These are phyloP conservation scores for Crotalus viridis DNA, from an alignment of 2,113 vertebrate genomes.

Conservation along the genomic window DNA sequence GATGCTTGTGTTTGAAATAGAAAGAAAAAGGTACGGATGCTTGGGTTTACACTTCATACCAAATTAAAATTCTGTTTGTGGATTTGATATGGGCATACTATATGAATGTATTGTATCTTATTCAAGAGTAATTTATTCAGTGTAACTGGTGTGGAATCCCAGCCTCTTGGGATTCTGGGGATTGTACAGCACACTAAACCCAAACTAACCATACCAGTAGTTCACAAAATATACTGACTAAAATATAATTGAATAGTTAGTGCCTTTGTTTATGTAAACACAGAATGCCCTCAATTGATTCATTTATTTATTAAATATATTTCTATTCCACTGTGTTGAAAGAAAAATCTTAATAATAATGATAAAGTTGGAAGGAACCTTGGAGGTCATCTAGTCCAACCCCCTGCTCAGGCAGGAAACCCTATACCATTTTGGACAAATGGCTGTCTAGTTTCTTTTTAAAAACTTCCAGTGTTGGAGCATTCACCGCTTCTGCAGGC, in stretches of 20 bases:
- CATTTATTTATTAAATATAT: background rate
- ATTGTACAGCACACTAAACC: background rate
- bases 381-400: too few species aligned
- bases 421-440: too few species aligned
- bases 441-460: too few species aligned
- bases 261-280: background rate
- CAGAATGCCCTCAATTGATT: background rate
- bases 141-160: background rate
- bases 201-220: background rate
- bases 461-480: too few species aligned
- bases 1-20: background rate
- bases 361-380: too few species aligned
- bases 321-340: background rate
- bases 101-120: background rate
- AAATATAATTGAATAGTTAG: background rate
- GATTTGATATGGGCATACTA: background rate
- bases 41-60: background rate
- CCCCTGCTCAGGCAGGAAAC: too few species aligned
- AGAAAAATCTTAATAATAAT: too few species aligned
- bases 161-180: background rate
- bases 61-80: background rate
- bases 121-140: background rate
- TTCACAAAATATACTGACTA: background rate
- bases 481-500: too few species aligned
- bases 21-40: background rate